phyloP scores from a whole-genome alignment of 1,140 invertebrate genomes.

The Microplitis demolitor region DNA sequence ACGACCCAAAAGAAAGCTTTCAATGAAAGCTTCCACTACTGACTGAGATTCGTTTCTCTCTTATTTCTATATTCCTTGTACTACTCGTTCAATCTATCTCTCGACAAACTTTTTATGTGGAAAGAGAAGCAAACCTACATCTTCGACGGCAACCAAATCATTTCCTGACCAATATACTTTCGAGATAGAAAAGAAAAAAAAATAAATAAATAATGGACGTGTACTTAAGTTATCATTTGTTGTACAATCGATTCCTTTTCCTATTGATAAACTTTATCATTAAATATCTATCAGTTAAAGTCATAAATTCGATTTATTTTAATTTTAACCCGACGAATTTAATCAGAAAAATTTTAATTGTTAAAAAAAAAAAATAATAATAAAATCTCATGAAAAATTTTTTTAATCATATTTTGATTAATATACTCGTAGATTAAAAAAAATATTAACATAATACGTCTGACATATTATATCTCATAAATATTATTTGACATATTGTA shows the following conservation, averaged over 20 bases:
- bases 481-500: background rate
- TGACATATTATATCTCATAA: no score
- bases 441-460: no score
- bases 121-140: background rate
- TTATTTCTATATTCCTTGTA: background rate
- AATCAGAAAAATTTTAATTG: no score
- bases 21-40: conserved; percentile 1
- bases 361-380: no score
- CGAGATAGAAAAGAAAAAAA: background rate
- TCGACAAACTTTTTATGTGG: conserved; percentile 1
- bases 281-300: no score
- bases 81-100: background rate
- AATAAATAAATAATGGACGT: background rate
- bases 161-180: background rate
- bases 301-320: background rate
- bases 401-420: no score
- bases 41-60: conserved; percentile 6
- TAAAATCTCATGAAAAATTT: no score
- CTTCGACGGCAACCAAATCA: conserved; percentile 1
- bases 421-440: no score
- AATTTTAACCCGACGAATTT: background rate
- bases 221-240: background rate
- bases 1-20: conserved; percentile 4
- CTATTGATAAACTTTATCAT: no score
- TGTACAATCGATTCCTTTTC: background rate